A percentile compares a stretch with the other conserved stretches of the same genome.
Conservation (phyloP, 2,113 vertebrate genomes). For the Neodon shergylaensis region DNA sequence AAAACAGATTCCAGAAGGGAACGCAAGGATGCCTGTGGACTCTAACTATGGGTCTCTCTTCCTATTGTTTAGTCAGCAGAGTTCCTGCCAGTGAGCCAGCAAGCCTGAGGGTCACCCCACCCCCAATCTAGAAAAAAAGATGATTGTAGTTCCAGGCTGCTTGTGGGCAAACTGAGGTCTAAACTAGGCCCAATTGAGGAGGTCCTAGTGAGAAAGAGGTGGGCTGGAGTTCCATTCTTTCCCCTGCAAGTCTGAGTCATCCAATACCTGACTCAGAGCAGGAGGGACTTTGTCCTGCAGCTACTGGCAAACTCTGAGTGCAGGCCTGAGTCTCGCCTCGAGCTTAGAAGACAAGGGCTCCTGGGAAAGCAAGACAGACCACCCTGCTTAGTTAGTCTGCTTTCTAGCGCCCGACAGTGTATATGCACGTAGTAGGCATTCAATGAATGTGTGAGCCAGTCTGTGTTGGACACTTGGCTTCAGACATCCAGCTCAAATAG, state of each 20-base stretch:
- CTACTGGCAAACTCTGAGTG: not conserved
- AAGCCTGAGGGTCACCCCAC: not conserved
- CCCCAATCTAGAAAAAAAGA: too few species aligned
- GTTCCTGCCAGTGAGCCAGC: rapidly evolving
- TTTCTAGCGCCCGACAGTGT: not conserved
- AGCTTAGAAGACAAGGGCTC: not conserved
- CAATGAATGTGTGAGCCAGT: not conserved
- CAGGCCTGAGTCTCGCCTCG: rapidly evolving
- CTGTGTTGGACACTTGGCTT: not conserved
- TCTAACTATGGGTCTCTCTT: rapidly evolving
- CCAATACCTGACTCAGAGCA: not conserved
- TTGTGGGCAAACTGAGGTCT: not conserved
- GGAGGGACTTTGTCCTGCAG: not conserved
- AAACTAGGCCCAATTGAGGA: not conserved
- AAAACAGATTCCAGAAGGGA: not conserved
- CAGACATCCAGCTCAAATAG: not conserved
- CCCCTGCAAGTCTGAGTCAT: too few species aligned
- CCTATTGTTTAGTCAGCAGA: too few species aligned
- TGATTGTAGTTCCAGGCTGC: not conserved
- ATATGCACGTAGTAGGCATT: not conserved
- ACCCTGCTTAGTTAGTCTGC: not conserved
- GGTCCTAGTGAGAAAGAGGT: not conserved
- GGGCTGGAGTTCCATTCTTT: rapidly evolving
- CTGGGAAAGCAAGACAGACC: not conserved
- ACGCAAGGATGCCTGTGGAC: too few species aligned